Evolutionary conservation across 2,113 vertebrate species (phyloP).

Genomic region (Xyliphius kryptos): DNA sequence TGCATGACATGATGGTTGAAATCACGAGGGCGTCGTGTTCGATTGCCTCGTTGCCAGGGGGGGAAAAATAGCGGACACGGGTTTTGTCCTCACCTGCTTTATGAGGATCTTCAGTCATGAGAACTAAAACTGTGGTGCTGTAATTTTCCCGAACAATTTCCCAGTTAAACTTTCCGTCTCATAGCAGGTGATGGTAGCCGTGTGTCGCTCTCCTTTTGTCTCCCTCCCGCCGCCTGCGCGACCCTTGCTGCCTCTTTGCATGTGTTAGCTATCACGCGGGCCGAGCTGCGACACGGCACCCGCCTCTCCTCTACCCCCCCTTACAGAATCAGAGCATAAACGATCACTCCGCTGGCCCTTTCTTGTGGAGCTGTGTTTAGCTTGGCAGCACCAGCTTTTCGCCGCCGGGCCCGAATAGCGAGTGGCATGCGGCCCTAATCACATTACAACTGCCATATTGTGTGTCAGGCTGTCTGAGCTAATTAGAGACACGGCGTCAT

Average conservation of each 20-base stretch:
- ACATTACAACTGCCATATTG: slow-evolving; percentile 73
- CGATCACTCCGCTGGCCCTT: slow-evolving; percentile 43
- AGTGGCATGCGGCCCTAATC: slow-evolving; percentile 65
- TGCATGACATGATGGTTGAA: too few relatives aligned
- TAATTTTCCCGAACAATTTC: too few relatives aligned
- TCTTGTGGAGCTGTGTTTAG: slow-evolving; percentile 55
- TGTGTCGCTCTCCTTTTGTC: too few relatives aligned
- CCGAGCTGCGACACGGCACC: slow-evolving; percentile 63
- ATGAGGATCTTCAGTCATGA: too few relatives aligned
- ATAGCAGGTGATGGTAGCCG: too few relatives aligned
- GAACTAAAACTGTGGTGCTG: too few relatives aligned
- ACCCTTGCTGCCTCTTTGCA: slow-evolving; percentile 43
- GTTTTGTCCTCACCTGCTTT: too few relatives aligned
- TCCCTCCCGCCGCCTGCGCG: too few relatives aligned
- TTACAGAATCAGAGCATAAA: slow-evolving; percentile 55
- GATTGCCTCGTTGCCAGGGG: too few relatives aligned
- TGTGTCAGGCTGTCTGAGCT: slow-evolving; percentile 76
- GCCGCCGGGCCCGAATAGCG: slow-evolving; percentile 55
- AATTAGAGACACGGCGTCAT: slow-evolving; percentile 58
- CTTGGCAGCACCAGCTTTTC: slow-evolving; percentile 53
- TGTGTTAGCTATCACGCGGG: slow-evolving; percentile 56
- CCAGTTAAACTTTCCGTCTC: too few relatives aligned
- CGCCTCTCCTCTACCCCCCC: slow-evolving; percentile 54
- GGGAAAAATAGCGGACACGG: too few relatives aligned
- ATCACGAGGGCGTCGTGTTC: too few relatives aligned